These are phyloP conservation scores for Glossophaga mutica DNA, from an alignment of 2,797 vertebrate genomes.

Conservation along the genomic window DNA sequence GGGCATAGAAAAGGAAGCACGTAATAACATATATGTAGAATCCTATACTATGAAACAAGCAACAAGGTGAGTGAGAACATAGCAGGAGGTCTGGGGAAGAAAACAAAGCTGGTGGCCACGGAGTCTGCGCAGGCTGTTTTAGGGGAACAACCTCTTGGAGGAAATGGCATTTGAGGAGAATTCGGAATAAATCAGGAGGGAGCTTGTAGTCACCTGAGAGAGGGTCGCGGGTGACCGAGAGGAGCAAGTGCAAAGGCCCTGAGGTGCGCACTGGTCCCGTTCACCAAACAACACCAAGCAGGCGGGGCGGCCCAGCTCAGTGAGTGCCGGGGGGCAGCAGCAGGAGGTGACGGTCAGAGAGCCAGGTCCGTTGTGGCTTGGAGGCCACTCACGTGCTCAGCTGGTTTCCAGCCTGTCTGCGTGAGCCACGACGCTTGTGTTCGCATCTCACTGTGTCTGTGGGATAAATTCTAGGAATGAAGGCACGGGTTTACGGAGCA, in stretches of 20 bases:
- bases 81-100: background rate
- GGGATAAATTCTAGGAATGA: background rate
- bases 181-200: background rate
- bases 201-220: background rate
- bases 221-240: background rate
- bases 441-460: background rate
- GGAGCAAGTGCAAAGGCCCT: background rate
- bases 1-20: background rate
- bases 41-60: background rate
- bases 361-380: background rate
- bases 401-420: background rate
- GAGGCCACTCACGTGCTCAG: background rate
- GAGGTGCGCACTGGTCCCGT: background rate
- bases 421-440: rapidly evolving
- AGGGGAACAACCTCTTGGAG: background rate
- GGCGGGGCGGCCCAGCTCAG: no score
- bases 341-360: background rate
- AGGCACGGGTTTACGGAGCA: background rate
- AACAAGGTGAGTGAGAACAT: background rate
- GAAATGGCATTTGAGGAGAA: background rate
- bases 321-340: no score
- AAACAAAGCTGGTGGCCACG: background rate
- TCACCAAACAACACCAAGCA: background rate
- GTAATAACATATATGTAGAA: no score
- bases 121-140: background rate